Conservation (phyloP, 2,888 invertebrate species). For the Creontiades dilutus region DNA sequence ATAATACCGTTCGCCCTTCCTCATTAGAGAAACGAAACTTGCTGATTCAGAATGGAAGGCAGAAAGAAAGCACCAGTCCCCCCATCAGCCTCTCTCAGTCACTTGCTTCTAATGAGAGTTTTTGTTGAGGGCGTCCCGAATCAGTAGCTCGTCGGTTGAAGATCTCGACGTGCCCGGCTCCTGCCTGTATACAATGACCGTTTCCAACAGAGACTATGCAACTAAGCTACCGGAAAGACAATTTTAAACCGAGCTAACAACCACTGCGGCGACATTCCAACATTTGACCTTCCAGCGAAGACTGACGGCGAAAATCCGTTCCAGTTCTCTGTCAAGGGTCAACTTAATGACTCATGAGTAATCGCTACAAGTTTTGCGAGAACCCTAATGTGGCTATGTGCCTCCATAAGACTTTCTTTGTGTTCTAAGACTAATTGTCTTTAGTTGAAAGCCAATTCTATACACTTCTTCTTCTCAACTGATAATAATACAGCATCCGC, state of each 20-base stretch:
- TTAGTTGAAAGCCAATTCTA: no score
- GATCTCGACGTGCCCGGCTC: not conserved
- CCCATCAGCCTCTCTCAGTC: not conserved
- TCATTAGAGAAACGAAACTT: constrained; percentile 36
- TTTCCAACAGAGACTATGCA: not conserved
- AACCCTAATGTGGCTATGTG: no score
- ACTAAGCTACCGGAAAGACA: not conserved
- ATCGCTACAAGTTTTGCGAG: no score
- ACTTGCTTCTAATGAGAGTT: constrained; percentile 30
- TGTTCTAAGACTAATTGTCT: no score
- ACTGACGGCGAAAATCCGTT: not conserved
- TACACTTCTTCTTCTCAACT: no score
- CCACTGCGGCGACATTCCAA: not conserved
- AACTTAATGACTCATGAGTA: not conserved
- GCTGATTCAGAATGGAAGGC: constrained; percentile 5
- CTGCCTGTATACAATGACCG: not conserved
- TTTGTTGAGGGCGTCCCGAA: constrained; percentile 8
- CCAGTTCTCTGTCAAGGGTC: not conserved
- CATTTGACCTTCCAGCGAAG: not conserved
- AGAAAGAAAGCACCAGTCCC: not conserved
- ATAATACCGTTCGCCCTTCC: constrained; percentile 25
- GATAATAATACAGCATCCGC: no score
- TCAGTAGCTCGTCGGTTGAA: not conserved
- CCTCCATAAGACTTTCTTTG: no score
- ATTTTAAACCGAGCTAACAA: not conserved